These are phyloP conservation scores for Psittacula echo DNA, from an alignment of 2,797 vertebrate genomes.

Conservation along the genomic window DNA sequence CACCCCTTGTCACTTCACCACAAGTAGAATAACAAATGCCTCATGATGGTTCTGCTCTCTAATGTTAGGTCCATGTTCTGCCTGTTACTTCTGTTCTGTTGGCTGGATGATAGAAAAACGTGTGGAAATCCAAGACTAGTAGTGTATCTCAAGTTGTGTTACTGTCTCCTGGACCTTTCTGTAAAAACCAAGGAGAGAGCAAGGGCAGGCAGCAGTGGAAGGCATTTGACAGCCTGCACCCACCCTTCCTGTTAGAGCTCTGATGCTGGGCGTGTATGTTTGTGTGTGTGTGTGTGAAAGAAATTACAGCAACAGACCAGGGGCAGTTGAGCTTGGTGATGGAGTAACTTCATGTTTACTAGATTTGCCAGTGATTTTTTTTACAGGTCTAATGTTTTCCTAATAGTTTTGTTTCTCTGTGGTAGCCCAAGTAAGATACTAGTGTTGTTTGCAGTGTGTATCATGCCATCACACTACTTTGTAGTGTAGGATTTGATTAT, in stretches of 20 bases:
- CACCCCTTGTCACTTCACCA: neutral
- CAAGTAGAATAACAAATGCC: neutral
- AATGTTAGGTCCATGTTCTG: neutral
- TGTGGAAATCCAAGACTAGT: neutral
- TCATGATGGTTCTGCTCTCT: neutral
- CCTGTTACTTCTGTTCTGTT: neutral
- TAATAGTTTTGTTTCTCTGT: neutral
- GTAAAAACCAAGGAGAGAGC: constrained; percentile 53
- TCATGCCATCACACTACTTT: constrained; percentile 36
- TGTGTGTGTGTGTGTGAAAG: neutral
- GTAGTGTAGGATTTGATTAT: constrained; percentile 44
- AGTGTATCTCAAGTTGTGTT: constrained; percentile 10
- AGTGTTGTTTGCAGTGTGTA: neutral
- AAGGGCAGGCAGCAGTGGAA: constrained; percentile 33
- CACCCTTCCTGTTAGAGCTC: constrained; percentile 69
- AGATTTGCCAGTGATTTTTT: neutral
- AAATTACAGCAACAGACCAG: neutral
- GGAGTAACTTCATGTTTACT: neutral
- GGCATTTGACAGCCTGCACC: constrained; percentile 20
- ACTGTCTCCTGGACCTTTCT: neutral
- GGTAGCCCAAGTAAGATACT: neutral
- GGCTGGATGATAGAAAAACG: neutral
- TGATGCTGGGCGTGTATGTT: neutral
- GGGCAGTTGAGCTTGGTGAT: neutral
- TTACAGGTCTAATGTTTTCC: neutral